Base-by-base conservation (phyloP, 2,888 invertebrate species). In the Dyspetes luteomarginatus region DNA sequence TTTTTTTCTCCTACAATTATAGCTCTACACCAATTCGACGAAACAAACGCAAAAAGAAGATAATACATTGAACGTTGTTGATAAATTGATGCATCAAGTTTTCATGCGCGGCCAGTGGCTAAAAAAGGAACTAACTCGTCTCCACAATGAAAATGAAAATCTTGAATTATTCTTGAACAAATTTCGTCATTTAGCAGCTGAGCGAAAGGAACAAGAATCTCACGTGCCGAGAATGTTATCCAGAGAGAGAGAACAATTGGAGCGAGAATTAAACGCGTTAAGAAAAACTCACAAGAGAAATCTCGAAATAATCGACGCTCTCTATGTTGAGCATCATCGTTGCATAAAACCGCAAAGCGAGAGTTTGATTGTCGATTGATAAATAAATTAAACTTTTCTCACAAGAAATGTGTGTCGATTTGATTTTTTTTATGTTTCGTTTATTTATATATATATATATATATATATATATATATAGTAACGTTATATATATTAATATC, bases 101-200 rank as follows among this genome's bases (percentile, higher is more conserved):
- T 84, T 84, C 50, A 85, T 85, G 82, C 79, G 84, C 4, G 83
- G 84, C 3, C 85, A 84, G 60, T 86, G 86, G 86, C 52, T 86
- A 22, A 85, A 86, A 48, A 83, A 84, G 28, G 86, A 86, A 41
- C 50, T 86, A 52, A 64, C 68, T 0, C 84, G 85, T 41, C 75
- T 86, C 0, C 85, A 84, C 17, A 82, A 84, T 5, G 86, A 86
- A 45, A 86, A 86, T 72, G 73, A 79, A 12, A 81, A 83, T 28
- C 78, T 86, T 4, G 58, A 81, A 68, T 72, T 50, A 28, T 84
- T 81, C 68, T 67, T 86, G 15, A 79, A 79, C 2, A 83, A 85
- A 82, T 86, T 84, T 64, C 78, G 83, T 4, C 48, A 41, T 1
- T 65, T 86, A 3, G 85, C 84, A 0, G 68, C 78, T 1, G 85